A percentile compares a stretch with the other conserved stretches of the same genome.
phyloP scores from a whole-genome alignment of 2,113 vertebrate genomes.

The Ia io region DNA sequence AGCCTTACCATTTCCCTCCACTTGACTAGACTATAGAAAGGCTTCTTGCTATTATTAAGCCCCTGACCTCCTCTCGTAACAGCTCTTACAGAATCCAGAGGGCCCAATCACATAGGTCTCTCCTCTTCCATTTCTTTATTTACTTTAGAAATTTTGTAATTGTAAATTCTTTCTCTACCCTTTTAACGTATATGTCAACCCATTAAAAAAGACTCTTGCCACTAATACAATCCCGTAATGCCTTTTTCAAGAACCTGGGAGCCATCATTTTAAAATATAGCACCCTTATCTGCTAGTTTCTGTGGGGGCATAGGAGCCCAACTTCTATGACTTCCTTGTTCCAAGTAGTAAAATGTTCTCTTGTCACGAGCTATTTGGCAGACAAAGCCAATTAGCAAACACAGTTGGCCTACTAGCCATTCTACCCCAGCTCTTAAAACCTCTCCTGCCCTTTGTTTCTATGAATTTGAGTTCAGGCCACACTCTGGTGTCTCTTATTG shows the following conservation, averaged over 20 bases:
- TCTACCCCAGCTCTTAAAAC: background rate
- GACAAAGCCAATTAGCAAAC: background rate
- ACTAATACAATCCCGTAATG: background rate
- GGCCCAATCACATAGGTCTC: background rate
- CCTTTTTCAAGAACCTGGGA: background rate
- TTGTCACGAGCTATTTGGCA: background rate
- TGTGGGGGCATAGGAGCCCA: background rate
- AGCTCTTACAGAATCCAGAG: background rate
- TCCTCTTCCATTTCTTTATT: background rate
- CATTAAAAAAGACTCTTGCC: background rate
- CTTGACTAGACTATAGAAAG: background rate
- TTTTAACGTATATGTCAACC: background rate
- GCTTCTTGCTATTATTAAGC: background rate
- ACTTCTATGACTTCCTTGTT: background rate
- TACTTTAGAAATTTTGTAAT: background rate
- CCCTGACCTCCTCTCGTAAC: background rate
- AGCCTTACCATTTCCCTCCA: background rate
- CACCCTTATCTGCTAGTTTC: background rate
- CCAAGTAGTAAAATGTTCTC: background rate
- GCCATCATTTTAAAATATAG: background rate
- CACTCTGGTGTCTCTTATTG: background rate
- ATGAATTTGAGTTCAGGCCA: background rate
- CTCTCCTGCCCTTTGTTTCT: background rate
- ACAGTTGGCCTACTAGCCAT: background rate
- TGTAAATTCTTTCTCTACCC: background rate